Conservation (phyloP, 2,113 vertebrate species). For the Dasyornis broadbenti region DNA sequence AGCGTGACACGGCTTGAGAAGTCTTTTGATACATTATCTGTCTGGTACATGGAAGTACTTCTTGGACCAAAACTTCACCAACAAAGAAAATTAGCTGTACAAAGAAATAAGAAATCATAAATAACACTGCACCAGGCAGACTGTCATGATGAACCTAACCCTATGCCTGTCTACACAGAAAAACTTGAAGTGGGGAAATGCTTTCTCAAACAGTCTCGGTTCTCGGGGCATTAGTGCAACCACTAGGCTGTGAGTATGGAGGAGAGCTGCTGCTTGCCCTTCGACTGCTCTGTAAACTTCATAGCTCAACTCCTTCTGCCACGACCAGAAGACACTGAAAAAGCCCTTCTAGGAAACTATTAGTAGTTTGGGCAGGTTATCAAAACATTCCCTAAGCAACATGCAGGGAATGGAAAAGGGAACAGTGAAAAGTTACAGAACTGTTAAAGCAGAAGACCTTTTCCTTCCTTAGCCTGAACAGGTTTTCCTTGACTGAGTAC, state of each 20-base stretch:
- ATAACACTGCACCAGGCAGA: not conserved
- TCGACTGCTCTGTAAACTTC: fast-evolving
- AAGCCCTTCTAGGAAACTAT: not conserved
- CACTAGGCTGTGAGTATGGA: fast-evolving
- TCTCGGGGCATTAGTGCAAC: fast-evolving
- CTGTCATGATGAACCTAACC: not conserved
- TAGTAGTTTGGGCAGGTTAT: not conserved
- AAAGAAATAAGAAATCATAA: not conserved
- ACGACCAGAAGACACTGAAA: not conserved
- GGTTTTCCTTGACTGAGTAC: not conserved
- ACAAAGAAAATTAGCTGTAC: not conserved
- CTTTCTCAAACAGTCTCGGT: fast-evolving
- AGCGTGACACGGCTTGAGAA: not conserved
- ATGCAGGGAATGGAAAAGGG: not conserved
- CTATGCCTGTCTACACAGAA: not conserved
- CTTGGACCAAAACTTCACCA: not conserved
- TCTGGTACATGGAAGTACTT: not conserved
- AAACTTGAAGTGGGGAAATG: not conserved
- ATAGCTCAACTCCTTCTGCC: not conserved
- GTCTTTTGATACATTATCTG: not conserved
- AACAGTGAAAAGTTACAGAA: not conserved
- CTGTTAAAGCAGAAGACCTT: not conserved
- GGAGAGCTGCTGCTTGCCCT: not conserved
- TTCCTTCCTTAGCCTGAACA: not conserved
- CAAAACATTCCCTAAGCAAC: not conserved